A percentile compares a stretch with the other conserved stretches of the same genome.
Evolutionary conservation across 2,888 invertebrate genomes (phyloP).

Genomic region (Tenthredo amoena): DNA sequence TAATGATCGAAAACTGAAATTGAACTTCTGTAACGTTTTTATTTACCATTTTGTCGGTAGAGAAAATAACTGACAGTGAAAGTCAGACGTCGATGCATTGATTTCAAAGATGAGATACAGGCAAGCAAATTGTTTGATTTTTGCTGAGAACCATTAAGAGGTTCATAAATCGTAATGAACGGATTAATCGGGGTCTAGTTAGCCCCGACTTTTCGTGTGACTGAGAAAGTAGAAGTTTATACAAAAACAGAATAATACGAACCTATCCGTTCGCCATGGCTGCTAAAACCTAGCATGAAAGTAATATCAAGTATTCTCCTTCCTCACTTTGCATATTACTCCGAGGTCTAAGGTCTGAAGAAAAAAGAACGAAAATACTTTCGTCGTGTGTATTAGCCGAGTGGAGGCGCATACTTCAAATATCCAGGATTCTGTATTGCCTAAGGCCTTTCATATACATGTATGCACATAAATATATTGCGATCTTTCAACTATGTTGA

Average conservation of each 20-base stretch:
- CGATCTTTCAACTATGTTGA: background rate
- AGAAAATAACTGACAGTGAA: too few relatives aligned
- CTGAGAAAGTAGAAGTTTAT: background rate
- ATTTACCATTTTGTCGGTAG: too few relatives aligned
- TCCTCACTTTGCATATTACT: constrained; percentile 2
- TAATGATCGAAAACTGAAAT: too few relatives aligned
- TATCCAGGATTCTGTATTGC: background rate
- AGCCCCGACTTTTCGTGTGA: background rate
- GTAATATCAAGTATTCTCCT: background rate
- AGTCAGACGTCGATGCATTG: too few relatives aligned
- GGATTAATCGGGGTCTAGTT: background rate
- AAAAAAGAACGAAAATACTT: background rate
- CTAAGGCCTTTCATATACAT: background rate
- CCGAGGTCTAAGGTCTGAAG: background rate
- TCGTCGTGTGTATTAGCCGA: constrained; percentile 2
- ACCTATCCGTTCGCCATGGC: background rate
- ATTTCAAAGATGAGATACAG: too few relatives aligned
- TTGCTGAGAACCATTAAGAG: background rate
- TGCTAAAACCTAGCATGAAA: background rate
- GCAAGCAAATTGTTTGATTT: background rate
- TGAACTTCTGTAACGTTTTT: too few relatives aligned
- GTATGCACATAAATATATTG: background rate
- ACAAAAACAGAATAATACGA: background rate
- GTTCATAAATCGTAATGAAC: background rate
- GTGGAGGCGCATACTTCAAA: background rate